Evolutionary conservation across 2,797 vertebrate genomes (phyloP), one percentile per base, ranked within the genome.

Genomic region (Characodon lateralis): DNA sequence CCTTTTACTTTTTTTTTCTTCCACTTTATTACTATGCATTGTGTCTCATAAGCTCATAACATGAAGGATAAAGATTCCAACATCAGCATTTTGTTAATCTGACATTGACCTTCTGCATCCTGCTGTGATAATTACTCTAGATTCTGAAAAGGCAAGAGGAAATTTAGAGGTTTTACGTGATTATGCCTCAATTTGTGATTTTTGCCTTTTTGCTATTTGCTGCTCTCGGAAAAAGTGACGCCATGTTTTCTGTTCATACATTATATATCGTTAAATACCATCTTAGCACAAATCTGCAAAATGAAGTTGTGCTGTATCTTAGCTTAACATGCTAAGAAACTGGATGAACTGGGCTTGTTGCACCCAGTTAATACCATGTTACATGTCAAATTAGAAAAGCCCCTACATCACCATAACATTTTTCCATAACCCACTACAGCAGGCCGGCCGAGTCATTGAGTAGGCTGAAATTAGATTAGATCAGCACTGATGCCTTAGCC

Each of bases 1-100:
- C 89, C 80, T 80, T 93, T 89, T 92, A 92, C 91, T 89, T 89
- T 93, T 94, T 94, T 93, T 95, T 94, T 94, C 94, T 92, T 78
- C 89, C 92, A 93, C 74, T 78, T 91, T 91, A 76, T 77, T 92
- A 93, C 94, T 92, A 93, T 94, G 92, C 24, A 90, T 94, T 84
- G 90, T 95, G 95, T 85, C 89, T 94, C 88, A 86, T 81, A 81
- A 81, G 87, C 82, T 90, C 82, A 89, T 71, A 79, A 89, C 71
- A 82, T 41, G 5, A 24, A 22, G 51, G 31, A 5, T 81, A 79
- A 81, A 83, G 84, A 85, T 87, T 75, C 16, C 53, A 76, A 85
- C 84, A 88, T 87, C 85, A 83, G 75, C 1, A 9, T 73, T 74
- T 50, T 51, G 55, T 82, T 79, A 78, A 65, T 50, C 75, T 80